phyloP scores from a whole-genome alignment of 1,140 invertebrate species.

The Paraescarpia echinospica region DNA sequence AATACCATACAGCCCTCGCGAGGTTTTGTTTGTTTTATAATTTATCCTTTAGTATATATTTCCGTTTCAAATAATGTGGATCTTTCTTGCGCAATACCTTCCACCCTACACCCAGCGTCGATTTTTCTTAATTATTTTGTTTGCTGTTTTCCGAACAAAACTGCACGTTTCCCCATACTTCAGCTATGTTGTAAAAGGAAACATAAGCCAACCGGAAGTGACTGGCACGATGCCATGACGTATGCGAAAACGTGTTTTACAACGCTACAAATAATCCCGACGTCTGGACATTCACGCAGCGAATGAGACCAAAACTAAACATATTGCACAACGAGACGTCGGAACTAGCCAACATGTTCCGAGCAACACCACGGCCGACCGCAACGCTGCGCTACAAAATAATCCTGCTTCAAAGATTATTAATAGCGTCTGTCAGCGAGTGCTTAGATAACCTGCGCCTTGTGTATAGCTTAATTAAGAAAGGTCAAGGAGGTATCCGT shows the following conservation, averaged over 20 bases:
- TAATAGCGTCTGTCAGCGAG: not conserved
- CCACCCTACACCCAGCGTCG: not conserved
- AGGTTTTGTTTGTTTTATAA: not conserved
- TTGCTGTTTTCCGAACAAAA: not conserved
- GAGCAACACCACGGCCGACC: not conserved
- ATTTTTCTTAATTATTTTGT: not conserved
- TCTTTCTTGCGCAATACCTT: no score
- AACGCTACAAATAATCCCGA: not conserved
- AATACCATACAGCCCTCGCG: no score
- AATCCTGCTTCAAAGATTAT: conserved; percentile 1
- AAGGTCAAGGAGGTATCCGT: not conserved
- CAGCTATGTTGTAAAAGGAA: not conserved
- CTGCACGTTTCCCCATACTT: not conserved
- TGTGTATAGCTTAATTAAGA: conserved; percentile 6
- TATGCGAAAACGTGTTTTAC: not conserved
- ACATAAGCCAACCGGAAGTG: not conserved
- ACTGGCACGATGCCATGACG: not conserved
- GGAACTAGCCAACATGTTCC: not conserved
- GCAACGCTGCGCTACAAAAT: not conserved
- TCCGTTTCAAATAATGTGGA: not conserved
- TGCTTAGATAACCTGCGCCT: not conserved
- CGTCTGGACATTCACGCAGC: not conserved
- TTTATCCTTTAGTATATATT: not conserved
- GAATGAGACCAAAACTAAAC: not conserved
- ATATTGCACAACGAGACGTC: not conserved